Base-by-base conservation (phyloP, 2,888 invertebrate genomes). In the Agonopterix alstromeriana region DNA sequence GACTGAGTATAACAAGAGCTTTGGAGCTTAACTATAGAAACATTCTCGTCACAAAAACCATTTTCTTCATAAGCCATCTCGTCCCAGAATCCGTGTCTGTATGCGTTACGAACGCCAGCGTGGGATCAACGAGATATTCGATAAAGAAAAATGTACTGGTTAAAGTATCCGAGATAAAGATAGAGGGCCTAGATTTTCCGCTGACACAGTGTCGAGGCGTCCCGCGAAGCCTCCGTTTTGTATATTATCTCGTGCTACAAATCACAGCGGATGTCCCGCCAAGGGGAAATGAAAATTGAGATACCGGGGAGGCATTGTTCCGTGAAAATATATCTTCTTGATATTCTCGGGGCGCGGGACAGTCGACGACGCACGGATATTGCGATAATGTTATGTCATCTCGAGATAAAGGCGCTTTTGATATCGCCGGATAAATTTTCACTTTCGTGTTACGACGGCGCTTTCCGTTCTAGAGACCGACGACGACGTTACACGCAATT, bases 261-360 rank as follows among this genome's bases (percentile, higher is more conserved):
- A 86, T 86, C 85, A 86, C 82, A 84, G 76, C 81, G 83, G 85
- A 82, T 83, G 82, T 82, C 78, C 77, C 78, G 70, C 76, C 70
- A 74, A 81, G 82, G 84, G 82, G 83, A 84, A 84, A 86, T 83
- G 83, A 85, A 84, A 85, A 86, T 85, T 86, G 85, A 86, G 86
- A 85, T 85, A 86, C 85, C 83, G 77, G 76, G 69, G 77, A 79
- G 78, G 78, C 84, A 86, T 86, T 86, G 85, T 86, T 85, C 85
- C 81, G 82, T 83, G 81, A 80, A 84, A 84, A 84, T 85, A 84
- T 84, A 85, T 84, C 81, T 85, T 78, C 80, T 82, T 82, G 82
- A 82, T 85, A 82, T 85, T 85, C 77, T 74, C 73, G 69, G 75
- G 72, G 77, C 74, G 74, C 76, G 76, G 77, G 76, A 76, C 82